phyloP scores from a whole-genome alignment of 2,797 vertebrate genomes.

The Hippocampus kuda region DNA sequence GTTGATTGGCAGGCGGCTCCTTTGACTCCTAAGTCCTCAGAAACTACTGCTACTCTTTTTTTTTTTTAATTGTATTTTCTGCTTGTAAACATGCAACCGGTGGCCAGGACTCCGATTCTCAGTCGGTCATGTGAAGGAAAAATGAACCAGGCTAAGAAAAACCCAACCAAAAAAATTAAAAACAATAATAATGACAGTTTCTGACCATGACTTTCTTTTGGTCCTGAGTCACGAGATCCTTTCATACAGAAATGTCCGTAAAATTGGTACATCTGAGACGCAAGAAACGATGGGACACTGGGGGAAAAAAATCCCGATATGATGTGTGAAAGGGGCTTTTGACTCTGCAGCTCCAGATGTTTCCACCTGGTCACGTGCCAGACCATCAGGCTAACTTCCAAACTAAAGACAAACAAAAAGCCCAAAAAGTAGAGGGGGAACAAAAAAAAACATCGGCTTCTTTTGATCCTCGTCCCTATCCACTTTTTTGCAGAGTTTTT shows the following conservation, averaged over 20 bases:
- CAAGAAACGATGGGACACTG: no score
- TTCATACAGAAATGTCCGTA: not conserved
- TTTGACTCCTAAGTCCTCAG: not conserved
- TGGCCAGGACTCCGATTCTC: slow-evolving; percentile 20
- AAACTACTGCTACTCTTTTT: not conserved
- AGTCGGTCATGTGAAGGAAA: slow-evolving; percentile 20
- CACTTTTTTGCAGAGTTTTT: not conserved
- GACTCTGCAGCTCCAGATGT: not conserved
- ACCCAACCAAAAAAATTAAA: not conserved
- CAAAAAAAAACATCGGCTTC: not conserved
- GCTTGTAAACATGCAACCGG: slow-evolving; percentile 38
- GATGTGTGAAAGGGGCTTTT: not conserved
- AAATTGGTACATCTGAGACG: not conserved
- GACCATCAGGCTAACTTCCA: not conserved
- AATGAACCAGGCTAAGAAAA: slow-evolving; percentile 13
- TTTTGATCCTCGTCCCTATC: not conserved
- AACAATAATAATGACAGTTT: not conserved
- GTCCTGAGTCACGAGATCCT: slow-evolving; percentile 33
- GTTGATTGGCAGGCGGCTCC: not conserved
- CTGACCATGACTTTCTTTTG: slow-evolving; percentile 39
- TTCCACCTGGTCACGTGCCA: not conserved
- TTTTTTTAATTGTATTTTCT: slow-evolving; percentile 15
- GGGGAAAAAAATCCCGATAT: not conserved
- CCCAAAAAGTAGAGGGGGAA: no score
- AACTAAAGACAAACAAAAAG: not conserved